A percentile compares a stretch with the other conserved stretches of the same genome.
These are phyloP conservation scores for Zapus hudsonius DNA, from an alignment of 2,113 vertebrate species.

Conservation along the genomic window DNA sequence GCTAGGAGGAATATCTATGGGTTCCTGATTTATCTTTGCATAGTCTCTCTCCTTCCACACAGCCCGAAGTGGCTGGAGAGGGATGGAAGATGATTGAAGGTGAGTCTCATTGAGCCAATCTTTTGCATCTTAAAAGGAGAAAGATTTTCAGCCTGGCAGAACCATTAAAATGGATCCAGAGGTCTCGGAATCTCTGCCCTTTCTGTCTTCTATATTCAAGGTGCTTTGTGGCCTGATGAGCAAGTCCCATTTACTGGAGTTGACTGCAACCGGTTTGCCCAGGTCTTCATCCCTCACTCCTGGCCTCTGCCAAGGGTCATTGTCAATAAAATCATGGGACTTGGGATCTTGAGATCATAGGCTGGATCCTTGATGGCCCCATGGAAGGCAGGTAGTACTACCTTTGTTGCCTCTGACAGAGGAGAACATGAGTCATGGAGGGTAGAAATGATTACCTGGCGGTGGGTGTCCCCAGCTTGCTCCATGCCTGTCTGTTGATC, in stretches of 20 bases:
- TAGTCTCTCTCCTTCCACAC: neutral
- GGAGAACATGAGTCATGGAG: neutral
- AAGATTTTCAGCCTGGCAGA: conserved; percentile 16
- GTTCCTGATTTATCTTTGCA: neutral
- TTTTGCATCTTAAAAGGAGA: conserved; percentile 45
- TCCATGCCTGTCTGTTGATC: neutral
- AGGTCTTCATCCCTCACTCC: neutral
- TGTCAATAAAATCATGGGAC: conserved; percentile 6
- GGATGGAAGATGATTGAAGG: conserved; percentile 40
- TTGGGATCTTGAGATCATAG: no score
- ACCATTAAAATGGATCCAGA: neutral
- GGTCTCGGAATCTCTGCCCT: neutral
- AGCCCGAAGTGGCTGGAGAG: neutral
- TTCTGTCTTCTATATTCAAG: neutral
- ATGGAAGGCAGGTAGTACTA: no score
- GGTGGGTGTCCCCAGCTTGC: neutral
- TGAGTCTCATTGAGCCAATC: conserved; percentile 6
- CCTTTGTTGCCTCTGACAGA: neutral
- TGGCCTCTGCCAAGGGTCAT: neutral
- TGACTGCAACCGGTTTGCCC: neutral
- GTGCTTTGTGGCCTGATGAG: neutral
- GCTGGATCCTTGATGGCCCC: no score
- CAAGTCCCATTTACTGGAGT: neutral
- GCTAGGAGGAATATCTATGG: neutral
- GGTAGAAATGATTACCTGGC: neutral